Evolutionary conservation across 1,140 invertebrate species (phyloP), one percentile per base, ranked within the genome.

Genomic region (Reticulitermes speratus): DNA sequence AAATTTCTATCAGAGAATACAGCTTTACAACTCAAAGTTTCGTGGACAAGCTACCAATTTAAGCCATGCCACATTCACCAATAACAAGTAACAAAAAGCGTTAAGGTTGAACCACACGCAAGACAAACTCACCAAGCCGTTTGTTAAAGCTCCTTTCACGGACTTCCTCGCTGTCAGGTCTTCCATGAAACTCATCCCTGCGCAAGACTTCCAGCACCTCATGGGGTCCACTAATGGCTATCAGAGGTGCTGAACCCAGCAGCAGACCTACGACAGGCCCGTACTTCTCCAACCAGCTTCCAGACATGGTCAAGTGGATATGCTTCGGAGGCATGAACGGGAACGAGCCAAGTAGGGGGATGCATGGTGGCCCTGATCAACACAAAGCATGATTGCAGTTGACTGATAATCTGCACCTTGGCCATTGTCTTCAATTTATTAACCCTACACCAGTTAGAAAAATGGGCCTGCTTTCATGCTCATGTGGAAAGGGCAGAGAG

Each of bases 111-210:
- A 48, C 45, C 45, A 9, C 45, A 38, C 5, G 38, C 38, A 48
- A 48, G 48, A 48, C 48, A 65, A 84, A 69, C 89, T 90, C 90
- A 96, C 95, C 95, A 87, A 93, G 90, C 89, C 94, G 92, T 89
- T 94, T 93, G 44, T 94, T 94, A 88, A 94, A 94, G 0, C 94
- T 91, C 87, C 95, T 90, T 38, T 95, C 90, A 55, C 91, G 90
- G 87, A 94, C 95, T 88, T 95, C 94, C 85, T 90, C 90, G 82
- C 87, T 88, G 48, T 90, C 87, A 5, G 90, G 90, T 87, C 91
- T 89, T 5, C 90, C 91, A 52, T 91, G 90, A 30, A 91, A 91
- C 86, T 91, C 91, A 0, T 89, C 87, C 38, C 88, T 87, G 12
- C 86, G 85, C 11, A 91, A 87, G 87, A 91, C 89, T 86, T 91